phyloP scores from a whole-genome alignment of 2,797 vertebrate genomes.

The Sebastes nivosus region DNA sequence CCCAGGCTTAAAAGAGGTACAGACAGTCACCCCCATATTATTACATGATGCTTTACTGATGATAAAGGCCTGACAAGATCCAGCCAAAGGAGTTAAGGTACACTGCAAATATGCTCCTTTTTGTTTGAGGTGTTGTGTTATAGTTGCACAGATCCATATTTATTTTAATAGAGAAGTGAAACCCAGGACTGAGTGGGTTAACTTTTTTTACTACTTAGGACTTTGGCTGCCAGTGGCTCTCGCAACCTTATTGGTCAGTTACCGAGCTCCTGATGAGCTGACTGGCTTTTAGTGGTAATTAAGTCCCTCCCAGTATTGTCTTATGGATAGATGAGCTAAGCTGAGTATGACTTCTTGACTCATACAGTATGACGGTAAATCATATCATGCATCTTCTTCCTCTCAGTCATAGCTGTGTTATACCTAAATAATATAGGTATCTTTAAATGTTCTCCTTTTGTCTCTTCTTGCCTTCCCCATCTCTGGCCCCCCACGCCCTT shows the following conservation, averaged over 20 bases:
- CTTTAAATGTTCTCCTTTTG: constrained; percentile 30
- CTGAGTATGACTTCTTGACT: constrained; percentile 52
- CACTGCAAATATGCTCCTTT: not conserved
- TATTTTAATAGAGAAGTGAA: not conserved
- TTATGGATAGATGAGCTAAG: constrained; percentile 44
- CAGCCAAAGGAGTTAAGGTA: not conserved
- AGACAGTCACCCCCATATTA: constrained; percentile 1
- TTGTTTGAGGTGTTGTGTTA: not conserved
- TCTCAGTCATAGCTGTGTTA: not conserved
- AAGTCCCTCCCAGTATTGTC: constrained; percentile 62
- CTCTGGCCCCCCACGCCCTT: constrained; percentile 56
- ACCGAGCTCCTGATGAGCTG: constrained; percentile 42
- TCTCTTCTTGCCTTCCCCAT: constrained; percentile 27
- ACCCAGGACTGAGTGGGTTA: constrained; percentile 62
- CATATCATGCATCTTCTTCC: not conserved
- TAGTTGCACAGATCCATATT: not conserved
- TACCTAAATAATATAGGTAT: not conserved
- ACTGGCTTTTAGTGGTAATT: constrained; percentile 51
- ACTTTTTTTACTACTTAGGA: constrained; percentile 65
- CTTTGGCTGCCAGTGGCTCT: constrained; percentile 47
- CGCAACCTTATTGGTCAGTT: constrained; percentile 67
- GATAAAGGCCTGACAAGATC: not conserved
- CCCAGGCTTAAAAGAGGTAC: not conserved
- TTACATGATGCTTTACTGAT: not conserved
- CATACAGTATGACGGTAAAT: constrained; percentile 19